Conservation (phyloP, 2,797 vertebrate species). For the Podarcis lilfordi region DNA sequence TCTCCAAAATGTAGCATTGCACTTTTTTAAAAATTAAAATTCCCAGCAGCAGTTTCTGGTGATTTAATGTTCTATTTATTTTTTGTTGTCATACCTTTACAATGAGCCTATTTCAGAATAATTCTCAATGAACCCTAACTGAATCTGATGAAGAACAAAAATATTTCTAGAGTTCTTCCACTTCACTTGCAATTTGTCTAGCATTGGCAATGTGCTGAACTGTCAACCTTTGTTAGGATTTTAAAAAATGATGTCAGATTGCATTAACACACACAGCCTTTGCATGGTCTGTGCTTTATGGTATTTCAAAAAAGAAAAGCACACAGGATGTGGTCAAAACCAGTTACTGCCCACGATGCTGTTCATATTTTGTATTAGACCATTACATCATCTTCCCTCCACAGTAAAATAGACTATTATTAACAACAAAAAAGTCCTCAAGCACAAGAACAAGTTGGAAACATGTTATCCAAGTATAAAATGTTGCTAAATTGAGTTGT, state of each 20-base stretch:
- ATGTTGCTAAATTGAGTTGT: background rate
- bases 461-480: background rate
- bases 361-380: background rate
- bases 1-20: slow-evolving; percentile 12
- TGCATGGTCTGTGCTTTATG: background rate
- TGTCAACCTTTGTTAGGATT: slow-evolving; percentile 65
- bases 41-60: background rate
- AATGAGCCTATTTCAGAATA: background rate
- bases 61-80: slow-evolving; percentile 9
- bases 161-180: slow-evolving; percentile 65
- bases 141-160: slow-evolving; percentile 48
- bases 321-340: background rate
- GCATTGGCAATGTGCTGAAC: slow-evolving; percentile 38
- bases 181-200: slow-evolving; percentile 68
- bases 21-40: too few species aligned
- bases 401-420: background rate
- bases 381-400: background rate
- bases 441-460: background rate
- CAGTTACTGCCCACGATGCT: background rate
- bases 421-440: background rate
- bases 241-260: slow-evolving; percentile 51
- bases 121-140: slow-evolving; percentile 11
- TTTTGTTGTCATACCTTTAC: slow-evolving; percentile 29
- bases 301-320: background rate
- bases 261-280: background rate